These are phyloP conservation scores for Eilema griseolum DNA, from an alignment of 2,888 invertebrate species.

Conservation along the genomic window DNA sequence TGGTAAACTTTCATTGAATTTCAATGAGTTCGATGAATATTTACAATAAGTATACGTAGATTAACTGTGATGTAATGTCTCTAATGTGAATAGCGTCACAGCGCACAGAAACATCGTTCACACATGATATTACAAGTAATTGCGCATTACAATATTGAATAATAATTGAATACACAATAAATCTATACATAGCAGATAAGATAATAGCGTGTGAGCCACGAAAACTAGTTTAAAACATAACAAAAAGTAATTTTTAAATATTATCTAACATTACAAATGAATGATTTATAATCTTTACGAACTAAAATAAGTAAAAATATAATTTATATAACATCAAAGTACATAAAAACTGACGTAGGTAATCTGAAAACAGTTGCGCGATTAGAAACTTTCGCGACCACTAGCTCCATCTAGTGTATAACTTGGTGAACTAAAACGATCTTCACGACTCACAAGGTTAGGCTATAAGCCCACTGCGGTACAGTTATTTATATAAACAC, in stretches of 20 bases:
- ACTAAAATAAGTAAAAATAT: neutral
- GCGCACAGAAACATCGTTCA: conserved; percentile 35
- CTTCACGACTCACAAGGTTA: conserved; percentile 54
- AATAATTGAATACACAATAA: conserved; percentile 62
- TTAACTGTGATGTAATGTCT: conserved; percentile 34
- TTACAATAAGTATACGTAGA: conserved; percentile 21
- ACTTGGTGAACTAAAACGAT: conserved; percentile 67
- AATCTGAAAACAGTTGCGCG: conserved; percentile 56
- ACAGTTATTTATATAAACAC: conserved; percentile 41
- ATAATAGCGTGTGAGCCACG: conserved; percentile 46
- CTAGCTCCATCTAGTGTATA: conserved; percentile 75
- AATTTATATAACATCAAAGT: conserved; percentile 24
- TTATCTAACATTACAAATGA: neutral
- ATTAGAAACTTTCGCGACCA: conserved; percentile 54
- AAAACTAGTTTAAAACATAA: conserved; percentile 16
- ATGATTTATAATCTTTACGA: neutral
- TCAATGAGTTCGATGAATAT: conserved; percentile 20
- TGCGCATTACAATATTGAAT: conserved; percentile 62
- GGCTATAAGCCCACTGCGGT: conserved; percentile 49
- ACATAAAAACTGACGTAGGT: conserved; percentile 39
- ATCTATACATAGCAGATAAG: conserved; percentile 63
- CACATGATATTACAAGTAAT: conserved; percentile 52
- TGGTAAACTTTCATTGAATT: conserved; percentile 27
- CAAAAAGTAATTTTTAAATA: neutral
- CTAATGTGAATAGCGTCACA: conserved; percentile 17